These are phyloP conservation scores for Pteromalus puparum DNA, from an alignment of 1,140 invertebrate species.

Conservation along the genomic window DNA sequence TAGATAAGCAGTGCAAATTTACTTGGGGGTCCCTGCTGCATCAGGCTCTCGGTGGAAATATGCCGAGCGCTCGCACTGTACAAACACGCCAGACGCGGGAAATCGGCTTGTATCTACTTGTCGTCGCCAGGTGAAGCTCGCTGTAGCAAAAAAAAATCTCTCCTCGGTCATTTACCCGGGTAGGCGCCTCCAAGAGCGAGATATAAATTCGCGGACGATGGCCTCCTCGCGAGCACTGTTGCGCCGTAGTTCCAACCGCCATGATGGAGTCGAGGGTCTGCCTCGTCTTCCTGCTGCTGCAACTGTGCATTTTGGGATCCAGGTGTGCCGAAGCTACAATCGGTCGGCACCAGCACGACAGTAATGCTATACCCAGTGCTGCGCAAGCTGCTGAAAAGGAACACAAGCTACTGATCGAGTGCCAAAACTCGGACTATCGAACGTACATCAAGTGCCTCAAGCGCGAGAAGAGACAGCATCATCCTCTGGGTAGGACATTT, in stretches of 20 bases:
- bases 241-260: not conserved
- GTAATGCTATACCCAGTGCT: not conserved
- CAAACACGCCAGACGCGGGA: constrained; percentile 23
- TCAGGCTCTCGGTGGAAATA: constrained; percentile 6
- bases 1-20: constrained; percentile 72
- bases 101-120: constrained; percentile 1
- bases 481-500: not conserved
- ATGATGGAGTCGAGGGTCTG: constrained; percentile 8
- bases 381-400: not conserved
- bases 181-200: not conserved
- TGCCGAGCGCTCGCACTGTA: not conserved
- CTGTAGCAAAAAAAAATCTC: not conserved
- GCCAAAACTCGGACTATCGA: constrained; percentile 68
- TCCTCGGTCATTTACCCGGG: constrained; percentile 28
- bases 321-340: not conserved
- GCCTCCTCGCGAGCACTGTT: not conserved
- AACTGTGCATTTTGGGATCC: not conserved
- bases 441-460: constrained; percentile 70
- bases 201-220: constrained; percentile 23
- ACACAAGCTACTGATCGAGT: constrained; percentile 52
- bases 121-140: not conserved
- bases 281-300: constrained; percentile 12
- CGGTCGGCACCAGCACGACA: constrained; percentile 12
- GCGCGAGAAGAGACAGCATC: constrained; percentile 66
- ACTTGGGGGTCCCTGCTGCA: constrained; percentile 43